phyloP scores from a whole-genome alignment of 1,140 invertebrate genomes.

The Drosophila obscura region DNA sequence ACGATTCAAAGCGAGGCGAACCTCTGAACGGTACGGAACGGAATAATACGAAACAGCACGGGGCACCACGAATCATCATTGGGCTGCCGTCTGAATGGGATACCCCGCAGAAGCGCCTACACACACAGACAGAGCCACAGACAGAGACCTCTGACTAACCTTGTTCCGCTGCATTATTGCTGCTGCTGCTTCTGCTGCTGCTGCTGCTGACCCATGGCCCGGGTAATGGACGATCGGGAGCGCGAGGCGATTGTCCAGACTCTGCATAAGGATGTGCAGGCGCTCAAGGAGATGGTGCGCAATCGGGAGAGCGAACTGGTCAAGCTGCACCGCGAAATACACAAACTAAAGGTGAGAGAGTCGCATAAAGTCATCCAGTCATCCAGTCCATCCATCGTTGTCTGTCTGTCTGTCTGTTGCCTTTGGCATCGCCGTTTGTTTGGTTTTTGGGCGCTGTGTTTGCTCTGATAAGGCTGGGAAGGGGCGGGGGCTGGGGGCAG shows the following conservation, averaged over 20 bases:
- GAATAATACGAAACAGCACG: constrained; percentile 25
- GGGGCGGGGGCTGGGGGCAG: neutral
- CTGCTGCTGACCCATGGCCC: constrained; percentile 35
- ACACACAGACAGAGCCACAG: constrained; percentile 1
- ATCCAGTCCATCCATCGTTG: constrained; percentile 48
- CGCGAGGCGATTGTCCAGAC: constrained; percentile 48
- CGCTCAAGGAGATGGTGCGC: constrained; percentile 61
- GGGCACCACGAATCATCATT: constrained; percentile 14
- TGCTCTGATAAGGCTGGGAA: constrained; percentile 9
- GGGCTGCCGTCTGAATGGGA: constrained; percentile 50
- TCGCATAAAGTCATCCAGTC: neutral
- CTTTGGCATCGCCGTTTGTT: constrained; percentile 25
- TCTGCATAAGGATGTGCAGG: constrained; percentile 50
- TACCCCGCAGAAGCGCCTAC: neutral
- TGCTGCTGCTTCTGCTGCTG: neutral
- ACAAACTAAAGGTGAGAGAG: constrained; percentile 86
- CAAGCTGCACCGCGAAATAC: constrained; percentile 86
- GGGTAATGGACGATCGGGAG: constrained; percentile 41
- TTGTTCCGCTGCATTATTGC: neutral
- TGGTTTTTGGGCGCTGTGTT: constrained; percentile 33
- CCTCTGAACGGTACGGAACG: constrained; percentile 21
- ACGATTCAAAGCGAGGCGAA: constrained; percentile 33
- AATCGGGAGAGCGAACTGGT: constrained; percentile 62
- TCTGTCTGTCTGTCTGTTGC: constrained; percentile 63
- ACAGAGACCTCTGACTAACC: constrained; percentile 1